Percentiles rank a stretch among this genome's conserved stretches.
Evolutionary conservation across 2,888 invertebrate genomes (phyloP).

Genomic region (Aromia moschata): DNA sequence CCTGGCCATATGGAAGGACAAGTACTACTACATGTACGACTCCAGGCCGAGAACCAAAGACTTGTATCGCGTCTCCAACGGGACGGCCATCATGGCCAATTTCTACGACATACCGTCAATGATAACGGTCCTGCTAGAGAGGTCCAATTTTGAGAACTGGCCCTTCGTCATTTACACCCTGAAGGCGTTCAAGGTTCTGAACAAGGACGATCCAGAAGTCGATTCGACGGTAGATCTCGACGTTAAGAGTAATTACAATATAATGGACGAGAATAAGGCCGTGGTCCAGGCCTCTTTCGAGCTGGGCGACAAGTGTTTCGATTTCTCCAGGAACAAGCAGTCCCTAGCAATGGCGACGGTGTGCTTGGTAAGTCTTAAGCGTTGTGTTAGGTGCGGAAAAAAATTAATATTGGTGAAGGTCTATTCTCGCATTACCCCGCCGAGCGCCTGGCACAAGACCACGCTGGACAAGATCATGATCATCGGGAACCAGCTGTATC

Average conservation of each 20-base stretch:
- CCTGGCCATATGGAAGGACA: slow-evolving; percentile 68
- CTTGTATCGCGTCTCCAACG: slow-evolving; percentile 65
- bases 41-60: slow-evolving; percentile 68
- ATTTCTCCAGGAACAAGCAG: slow-evolving; percentile 68
- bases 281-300: slow-evolving; percentile 69
- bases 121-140: slow-evolving; percentile 65
- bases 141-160: slow-evolving; percentile 47
- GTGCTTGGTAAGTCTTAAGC: slow-evolving; percentile 61
- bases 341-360: slow-evolving; percentile 69
- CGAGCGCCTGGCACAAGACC: slow-evolving; percentile 69
- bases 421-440: slow-evolving; percentile 72
- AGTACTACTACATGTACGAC: slow-evolving; percentile 72
- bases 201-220: slow-evolving; percentile 64
- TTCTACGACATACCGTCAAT: slow-evolving; percentile 66
- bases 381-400: background rate
- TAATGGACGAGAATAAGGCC: slow-evolving; percentile 67
- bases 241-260: slow-evolving; percentile 67
- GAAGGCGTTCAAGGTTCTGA: slow-evolving; percentile 55
- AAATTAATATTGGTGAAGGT: slow-evolving; percentile 49
- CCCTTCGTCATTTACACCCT: slow-evolving; percentile 51
- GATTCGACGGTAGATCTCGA: slow-evolving; percentile 65
- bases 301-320: slow-evolving; percentile 69
- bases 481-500: slow-evolving; percentile 68
- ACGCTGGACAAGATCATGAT: slow-evolving; percentile 69
- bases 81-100: slow-evolving; percentile 68